Evolutionary conservation across 2,113 vertebrate genomes (phyloP).

Genomic region (Cebus imitator): DNA sequence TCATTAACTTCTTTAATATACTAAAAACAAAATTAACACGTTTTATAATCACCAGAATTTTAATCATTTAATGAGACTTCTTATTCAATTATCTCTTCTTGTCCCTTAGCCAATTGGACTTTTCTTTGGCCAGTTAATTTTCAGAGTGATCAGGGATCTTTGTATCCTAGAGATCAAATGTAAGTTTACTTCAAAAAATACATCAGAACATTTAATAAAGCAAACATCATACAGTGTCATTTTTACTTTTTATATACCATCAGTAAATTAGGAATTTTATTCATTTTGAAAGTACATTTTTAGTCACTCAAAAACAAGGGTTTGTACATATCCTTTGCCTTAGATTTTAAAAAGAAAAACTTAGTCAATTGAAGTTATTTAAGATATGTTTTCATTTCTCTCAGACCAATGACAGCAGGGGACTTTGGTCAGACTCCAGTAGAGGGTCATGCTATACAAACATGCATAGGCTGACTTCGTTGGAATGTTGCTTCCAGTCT

Average conservation of each 20-base stretch:
- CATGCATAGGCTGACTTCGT: neutral
- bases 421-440: neutral
- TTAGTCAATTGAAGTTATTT: neutral
- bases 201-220: neutral
- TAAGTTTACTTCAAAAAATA: neutral
- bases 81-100: neutral
- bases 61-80: neutral
- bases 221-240: neutral
- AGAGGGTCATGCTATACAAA: neutral
- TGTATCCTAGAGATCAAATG: neutral
- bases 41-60: neutral
- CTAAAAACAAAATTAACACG: neutral
- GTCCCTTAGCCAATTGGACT: neutral
- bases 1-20: neutral
- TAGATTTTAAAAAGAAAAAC: neutral
- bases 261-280: neutral
- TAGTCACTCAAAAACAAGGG: neutral
- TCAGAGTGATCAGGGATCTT: neutral
- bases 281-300: neutral
- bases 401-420: neutral
- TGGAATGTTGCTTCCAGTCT: neutral
- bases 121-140: neutral
- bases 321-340: neutral
- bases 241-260: neutral
- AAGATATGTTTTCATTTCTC: neutral